A percentile compares a stretch with the other conserved stretches of the same genome.
Evolutionary conservation across 2,888 invertebrate genomes (phyloP).

Genomic region (Dioctria linearis): DNA sequence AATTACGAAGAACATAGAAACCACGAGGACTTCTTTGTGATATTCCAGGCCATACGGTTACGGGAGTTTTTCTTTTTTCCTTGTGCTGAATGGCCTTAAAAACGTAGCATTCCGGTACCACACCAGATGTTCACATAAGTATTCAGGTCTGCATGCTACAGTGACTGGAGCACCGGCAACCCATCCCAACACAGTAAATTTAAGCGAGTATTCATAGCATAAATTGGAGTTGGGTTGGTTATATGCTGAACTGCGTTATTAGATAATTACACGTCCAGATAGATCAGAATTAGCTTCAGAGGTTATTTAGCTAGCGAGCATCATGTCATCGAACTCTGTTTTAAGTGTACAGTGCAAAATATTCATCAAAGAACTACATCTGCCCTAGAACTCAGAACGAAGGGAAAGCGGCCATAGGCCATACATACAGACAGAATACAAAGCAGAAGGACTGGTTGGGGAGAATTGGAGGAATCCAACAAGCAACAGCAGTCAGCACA

Average conservation of each 20-base stretch:
- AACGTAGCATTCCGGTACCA: too few species aligned
- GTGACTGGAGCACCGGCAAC: too few species aligned
- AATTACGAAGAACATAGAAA: too few species aligned
- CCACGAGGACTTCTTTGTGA: too few species aligned
- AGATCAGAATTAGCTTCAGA: neutral
- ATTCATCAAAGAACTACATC: constrained; percentile 6
- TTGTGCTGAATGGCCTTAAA: too few species aligned
- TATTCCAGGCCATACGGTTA: too few species aligned
- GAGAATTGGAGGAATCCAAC: neutral
- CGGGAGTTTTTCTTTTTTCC: too few species aligned
- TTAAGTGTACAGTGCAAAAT: constrained; percentile 1
- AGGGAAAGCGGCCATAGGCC: neutral
- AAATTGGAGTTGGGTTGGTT: neutral
- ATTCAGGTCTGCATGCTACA: too few species aligned
- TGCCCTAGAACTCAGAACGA: neutral
- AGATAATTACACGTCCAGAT: constrained; percentile 18
- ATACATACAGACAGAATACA: neutral
- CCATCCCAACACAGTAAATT: too few species aligned
- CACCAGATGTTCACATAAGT: too few species aligned
- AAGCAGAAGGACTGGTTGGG: neutral
- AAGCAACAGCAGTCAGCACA: neutral
- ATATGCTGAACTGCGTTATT: neutral
- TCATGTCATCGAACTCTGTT: constrained; percentile 25
- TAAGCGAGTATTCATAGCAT: neutral
- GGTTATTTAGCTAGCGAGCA: neutral